Conservation (phyloP, 1,140 invertebrate species). For the Psix sp. region DNA sequence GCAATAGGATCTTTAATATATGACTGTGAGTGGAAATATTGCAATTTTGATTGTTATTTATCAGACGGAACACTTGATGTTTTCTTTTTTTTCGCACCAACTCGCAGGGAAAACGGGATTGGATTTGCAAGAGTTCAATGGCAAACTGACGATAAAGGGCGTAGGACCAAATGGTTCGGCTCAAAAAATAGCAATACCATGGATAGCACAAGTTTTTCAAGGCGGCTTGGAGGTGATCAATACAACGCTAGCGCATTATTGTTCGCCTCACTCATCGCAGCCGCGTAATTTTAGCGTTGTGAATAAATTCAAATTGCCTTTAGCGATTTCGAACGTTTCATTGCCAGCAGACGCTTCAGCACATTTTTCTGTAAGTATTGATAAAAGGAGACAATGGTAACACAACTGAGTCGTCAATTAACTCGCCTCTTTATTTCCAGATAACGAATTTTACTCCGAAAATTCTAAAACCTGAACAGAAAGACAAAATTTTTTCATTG, state of each 20-base stretch:
- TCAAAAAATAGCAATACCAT: constrained; percentile 81
- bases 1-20: constrained; percentile 85
- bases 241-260: constrained; percentile 78
- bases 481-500: constrained; percentile 80
- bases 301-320: constrained; percentile 84
- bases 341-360: constrained; percentile 79
- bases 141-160: constrained; percentile 84
- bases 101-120: constrained; percentile 78
- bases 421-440: constrained; percentile 69
- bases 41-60: background rate
- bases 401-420: too few relatives aligned
- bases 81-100: too few relatives aligned
- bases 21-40: constrained; percentile 86
- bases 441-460: constrained; percentile 81
- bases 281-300: constrained; percentile 80
- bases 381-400: background rate
- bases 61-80: background rate
- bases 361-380: constrained; percentile 79
- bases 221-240: constrained; percentile 78
- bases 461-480: constrained; percentile 81
- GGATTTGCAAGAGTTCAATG: constrained; percentile 79
- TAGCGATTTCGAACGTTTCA: constrained; percentile 84
- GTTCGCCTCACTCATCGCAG: constrained; percentile 76
- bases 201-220: constrained; percentile 78
- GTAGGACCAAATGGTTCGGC: constrained; percentile 78